Conservation (phyloP, 2,113 vertebrate genomes). For the Scomber colias region DNA sequence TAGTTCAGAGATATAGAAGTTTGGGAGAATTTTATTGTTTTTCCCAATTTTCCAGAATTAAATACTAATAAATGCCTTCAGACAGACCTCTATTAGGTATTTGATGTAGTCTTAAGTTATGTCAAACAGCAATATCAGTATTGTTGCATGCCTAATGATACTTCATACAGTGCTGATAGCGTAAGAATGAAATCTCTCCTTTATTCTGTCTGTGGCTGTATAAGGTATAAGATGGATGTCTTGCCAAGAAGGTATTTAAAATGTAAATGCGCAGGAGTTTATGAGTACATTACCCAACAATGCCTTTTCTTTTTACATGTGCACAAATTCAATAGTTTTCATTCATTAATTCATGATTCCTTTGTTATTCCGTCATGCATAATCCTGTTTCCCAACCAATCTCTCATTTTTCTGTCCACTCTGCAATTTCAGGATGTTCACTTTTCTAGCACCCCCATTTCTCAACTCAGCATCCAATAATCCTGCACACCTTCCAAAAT, state of each 20-base stretch:
- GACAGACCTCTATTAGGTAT: too few relatives aligned
- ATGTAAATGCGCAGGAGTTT: conserved; percentile 45
- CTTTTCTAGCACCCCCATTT: conserved; percentile 26
- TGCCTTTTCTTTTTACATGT: conserved; percentile 45
- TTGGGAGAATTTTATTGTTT: too few relatives aligned
- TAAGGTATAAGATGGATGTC: not conserved
- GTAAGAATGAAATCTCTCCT: not conserved
- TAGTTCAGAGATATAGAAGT: too few relatives aligned
- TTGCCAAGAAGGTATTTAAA: conserved; percentile 37
- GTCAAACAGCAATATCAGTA: too few relatives aligned
- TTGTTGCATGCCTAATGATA: not conserved
- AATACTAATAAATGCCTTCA: too few relatives aligned
- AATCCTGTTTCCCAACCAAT: conserved; percentile 48
- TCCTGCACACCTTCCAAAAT: conserved; percentile 33
- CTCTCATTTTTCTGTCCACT: conserved; percentile 57
- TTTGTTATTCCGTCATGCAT: conserved; percentile 29
- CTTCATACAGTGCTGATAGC: not conserved
- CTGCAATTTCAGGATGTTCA: conserved; percentile 43
- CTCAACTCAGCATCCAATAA: conserved; percentile 56
- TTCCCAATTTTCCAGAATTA: too few relatives aligned
- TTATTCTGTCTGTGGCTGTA: not conserved
- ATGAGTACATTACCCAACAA: conserved; percentile 36
- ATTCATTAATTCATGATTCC: conserved; percentile 61
- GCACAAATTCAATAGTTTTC: conserved; percentile 55
- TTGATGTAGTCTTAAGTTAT: too few relatives aligned